phyloP scores from a whole-genome alignment of 2,113 vertebrate species.

The Forbesichthys papilliferus region DNA sequence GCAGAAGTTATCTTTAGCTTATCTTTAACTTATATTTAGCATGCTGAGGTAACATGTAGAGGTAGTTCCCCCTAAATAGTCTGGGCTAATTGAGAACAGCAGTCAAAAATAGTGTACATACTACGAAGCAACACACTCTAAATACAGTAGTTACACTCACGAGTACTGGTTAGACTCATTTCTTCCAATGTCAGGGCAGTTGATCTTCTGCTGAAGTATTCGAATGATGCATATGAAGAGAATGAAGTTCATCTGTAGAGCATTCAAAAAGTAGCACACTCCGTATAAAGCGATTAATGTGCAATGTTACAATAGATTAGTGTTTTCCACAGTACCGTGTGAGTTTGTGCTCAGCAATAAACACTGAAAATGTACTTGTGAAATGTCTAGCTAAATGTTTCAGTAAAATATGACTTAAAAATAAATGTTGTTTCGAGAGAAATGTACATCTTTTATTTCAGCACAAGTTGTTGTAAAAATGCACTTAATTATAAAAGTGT shows the following conservation, averaged over 20 bases:
- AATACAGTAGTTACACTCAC: constrained; percentile 77
- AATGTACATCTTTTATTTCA: no score
- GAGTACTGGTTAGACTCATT: constrained; percentile 91
- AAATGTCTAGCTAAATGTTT: no score
- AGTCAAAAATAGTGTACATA: no score
- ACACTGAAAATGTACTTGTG: no score
- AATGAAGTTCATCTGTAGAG: constrained; percentile 87
- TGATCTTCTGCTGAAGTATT: constrained; percentile 94
- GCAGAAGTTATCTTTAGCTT: neutral
- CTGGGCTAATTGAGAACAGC: neutral
- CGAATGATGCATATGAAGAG: constrained; percentile 95
- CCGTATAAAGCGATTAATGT: neutral
- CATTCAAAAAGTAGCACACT: neutral
- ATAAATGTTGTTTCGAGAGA: no score
- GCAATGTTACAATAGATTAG: no score
- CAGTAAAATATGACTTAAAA: no score
- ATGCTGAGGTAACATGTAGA: neutral
- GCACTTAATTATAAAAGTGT: constrained; percentile 4
- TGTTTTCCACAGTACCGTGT: no score
- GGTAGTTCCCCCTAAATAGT: neutral
- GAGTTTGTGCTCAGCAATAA: no score
- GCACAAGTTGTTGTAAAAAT: neutral
- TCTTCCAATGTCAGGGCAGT: constrained; percentile 89
- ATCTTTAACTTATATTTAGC: neutral
- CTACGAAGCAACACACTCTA: no score